Percentiles rank a stretch among this genome's conserved stretches.
Conservation (phyloP, 2,797 vertebrate genomes). For the Momotus momota region DNA sequence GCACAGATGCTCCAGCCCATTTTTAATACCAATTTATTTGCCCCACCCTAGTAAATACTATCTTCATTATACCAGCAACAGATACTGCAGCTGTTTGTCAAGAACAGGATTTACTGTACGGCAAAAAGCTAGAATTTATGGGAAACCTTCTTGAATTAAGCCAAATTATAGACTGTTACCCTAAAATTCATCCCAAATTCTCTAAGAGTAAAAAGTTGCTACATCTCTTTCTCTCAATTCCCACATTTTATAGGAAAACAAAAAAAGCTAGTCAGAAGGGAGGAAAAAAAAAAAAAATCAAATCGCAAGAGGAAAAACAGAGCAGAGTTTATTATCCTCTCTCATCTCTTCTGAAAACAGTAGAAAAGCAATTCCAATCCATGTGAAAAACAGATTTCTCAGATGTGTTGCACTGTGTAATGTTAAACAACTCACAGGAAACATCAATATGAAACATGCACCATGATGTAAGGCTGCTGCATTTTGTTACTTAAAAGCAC, state of each 20-base stretch:
- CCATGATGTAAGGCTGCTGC: background rate
- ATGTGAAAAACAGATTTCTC: background rate
- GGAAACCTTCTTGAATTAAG: conserved; percentile 51
- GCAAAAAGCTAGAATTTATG: conserved; percentile 55
- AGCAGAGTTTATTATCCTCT: background rate
- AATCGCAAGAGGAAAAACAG: background rate
- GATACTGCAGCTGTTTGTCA: conserved; percentile 38
- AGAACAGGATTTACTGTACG: conserved; percentile 45
- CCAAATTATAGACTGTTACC: background rate
- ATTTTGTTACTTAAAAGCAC: background rate
- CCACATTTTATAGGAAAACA: background rate
- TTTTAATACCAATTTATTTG: conserved; percentile 10
- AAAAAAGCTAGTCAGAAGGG: background rate
- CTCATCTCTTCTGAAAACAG: background rate
- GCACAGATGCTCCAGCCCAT: background rate
- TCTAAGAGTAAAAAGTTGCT: background rate
- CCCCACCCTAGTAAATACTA: background rate
- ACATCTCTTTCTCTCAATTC: background rate
- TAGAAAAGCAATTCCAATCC: conserved; percentile 31
- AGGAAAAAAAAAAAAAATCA: background rate
- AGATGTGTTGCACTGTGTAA: background rate
- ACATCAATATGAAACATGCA: background rate
- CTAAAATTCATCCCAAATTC: background rate
- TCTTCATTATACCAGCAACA: conserved; percentile 19
- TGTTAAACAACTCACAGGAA: background rate